A percentile compares a stretch with the other conserved stretches of the same genome.
phyloP scores from a whole-genome alignment of 2,888 invertebrate genomes.

The Acanthosepion lycidas region DNA sequence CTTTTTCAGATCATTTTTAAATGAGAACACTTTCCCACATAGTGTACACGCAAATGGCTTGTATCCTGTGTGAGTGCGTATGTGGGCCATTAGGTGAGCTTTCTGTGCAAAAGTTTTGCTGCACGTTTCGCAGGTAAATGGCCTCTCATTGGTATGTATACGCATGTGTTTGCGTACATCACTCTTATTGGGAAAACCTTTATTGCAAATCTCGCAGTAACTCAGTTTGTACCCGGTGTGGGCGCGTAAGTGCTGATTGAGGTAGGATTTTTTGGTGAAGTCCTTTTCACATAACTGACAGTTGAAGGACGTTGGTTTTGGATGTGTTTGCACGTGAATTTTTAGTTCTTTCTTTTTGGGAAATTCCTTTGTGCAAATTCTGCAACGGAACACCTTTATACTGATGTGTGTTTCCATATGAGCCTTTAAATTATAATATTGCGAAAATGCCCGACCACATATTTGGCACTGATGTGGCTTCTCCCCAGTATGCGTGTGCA shows the following conservation, averaged over 20 bases:
- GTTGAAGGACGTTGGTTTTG: not conserved
- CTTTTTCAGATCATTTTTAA: not conserved
- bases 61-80: slow-evolving; percentile 37
- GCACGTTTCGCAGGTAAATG: not conserved
- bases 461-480: not conserved
- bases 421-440: not conserved
- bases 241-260: not conserved
- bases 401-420: not conserved
- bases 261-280: not conserved
- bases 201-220: not conserved
- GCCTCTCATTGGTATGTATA: not conserved
- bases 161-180: not conserved
- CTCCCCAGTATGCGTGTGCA: not conserved
- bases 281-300: not conserved
- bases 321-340: not conserved
- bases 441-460: not conserved
- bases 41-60: not conserved
- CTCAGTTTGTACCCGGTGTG: not conserved
- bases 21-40: not conserved
- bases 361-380: not conserved
- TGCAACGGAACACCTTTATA: not conserved
- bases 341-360: not conserved
- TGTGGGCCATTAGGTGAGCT: not conserved
- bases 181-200: not conserved
- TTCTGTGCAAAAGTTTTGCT: not conserved